Evolutionary conservation across 2,797 vertebrate species (phyloP).

Genomic region (Hyperoplus lanceolatus): DNA sequence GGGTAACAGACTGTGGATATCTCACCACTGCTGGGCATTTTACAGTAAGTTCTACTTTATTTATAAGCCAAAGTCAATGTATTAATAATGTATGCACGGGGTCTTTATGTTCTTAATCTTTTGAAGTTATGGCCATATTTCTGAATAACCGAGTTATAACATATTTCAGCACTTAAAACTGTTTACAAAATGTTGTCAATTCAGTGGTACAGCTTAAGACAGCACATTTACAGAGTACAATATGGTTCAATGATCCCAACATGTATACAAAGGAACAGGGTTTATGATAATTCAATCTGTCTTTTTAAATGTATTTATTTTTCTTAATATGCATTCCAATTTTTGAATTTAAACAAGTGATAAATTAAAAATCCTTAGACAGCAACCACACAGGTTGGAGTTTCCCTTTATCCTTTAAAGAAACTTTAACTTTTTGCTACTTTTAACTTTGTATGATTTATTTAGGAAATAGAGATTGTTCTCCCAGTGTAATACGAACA

Average conservation of each 20-base stretch:
- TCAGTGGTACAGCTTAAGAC: neutral
- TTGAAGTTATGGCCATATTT: too few relatives aligned
- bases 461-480: neutral
- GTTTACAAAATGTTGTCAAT: neutral
- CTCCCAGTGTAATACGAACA: neutral
- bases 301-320: too few relatives aligned
- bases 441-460: neutral
- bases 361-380: neutral
- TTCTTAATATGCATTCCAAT: neutral
- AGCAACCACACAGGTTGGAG: too few relatives aligned
- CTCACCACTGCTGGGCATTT: slow-evolving; percentile 26
- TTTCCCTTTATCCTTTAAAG: neutral
- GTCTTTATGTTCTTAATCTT: neutral
- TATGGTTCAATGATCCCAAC: neutral
- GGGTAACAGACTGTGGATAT: slow-evolving; percentile 26
- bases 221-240: neutral
- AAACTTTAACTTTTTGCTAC: neutral
- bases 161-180: neutral
- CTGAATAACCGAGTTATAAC: neutral
- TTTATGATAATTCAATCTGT: neutral
- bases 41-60: slow-evolving; percentile 59
- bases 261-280: neutral
- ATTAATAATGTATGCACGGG: neutral
- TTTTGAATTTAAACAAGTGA: neutral
- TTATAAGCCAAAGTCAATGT: neutral